Percentiles rank a stretch among this genome's conserved stretches.
Evolutionary conservation across 2,797 vertebrate genomes (phyloP).

Genomic region (Scolopax rusticola): DNA sequence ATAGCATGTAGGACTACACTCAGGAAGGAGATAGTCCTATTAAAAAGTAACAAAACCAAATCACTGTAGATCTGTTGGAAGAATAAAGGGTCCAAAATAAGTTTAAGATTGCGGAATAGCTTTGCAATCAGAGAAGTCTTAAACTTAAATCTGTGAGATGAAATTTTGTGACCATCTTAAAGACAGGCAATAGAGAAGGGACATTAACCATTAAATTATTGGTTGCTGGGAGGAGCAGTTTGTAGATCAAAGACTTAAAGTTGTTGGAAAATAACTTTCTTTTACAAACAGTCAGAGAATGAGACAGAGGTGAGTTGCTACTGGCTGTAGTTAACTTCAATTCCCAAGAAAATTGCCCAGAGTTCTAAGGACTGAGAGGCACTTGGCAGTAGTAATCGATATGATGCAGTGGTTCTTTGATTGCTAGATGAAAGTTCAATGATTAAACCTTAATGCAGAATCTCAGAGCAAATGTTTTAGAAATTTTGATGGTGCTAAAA

Average conservation of each 20-base stretch:
- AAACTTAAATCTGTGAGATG: background rate
- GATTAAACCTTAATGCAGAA: constrained; percentile 25
- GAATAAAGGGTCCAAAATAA: background rate
- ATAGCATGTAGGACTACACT: background rate
- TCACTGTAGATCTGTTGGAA: background rate
- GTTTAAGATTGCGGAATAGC: background rate
- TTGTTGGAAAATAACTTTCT: background rate
- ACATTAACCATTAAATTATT: constrained; percentile 15
- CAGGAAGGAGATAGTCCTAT: background rate
- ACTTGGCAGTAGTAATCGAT: constrained; percentile 39
- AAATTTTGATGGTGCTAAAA: background rate
- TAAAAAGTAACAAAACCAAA: background rate
- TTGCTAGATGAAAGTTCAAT: constrained; percentile 2
- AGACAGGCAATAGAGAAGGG: background rate
- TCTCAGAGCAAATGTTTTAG: constrained; percentile 4
- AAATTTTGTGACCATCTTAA: background rate
- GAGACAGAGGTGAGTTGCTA: constrained; percentile 13
- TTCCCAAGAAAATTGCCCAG: constrained; percentile 11
- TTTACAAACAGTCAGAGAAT: background rate
- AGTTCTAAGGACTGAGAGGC: background rate
- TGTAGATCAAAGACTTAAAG: background rate
- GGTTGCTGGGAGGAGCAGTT: background rate
- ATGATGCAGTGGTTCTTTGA: constrained; percentile 25
- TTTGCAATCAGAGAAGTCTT: background rate
- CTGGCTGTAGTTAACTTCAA: background rate